Conservation (phyloP, 2,888 invertebrate species). For the Athripsodes cinereus region DNA sequence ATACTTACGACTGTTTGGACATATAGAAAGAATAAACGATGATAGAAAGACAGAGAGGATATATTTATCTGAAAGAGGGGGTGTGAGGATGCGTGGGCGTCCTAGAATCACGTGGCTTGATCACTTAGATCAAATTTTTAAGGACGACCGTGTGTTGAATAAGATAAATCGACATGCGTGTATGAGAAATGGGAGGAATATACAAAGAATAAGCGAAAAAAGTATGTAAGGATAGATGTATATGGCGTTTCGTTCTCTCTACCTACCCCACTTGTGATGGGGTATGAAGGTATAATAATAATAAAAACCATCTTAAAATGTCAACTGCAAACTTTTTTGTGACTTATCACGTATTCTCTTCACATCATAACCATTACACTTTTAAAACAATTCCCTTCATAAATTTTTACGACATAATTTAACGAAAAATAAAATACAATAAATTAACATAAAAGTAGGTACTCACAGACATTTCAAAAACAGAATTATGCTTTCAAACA, state of each 20-base stretch:
- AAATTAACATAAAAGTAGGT: no score
- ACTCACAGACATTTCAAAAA: no score
- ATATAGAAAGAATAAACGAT: background rate
- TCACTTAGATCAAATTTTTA: background rate
- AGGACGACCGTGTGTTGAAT: background rate
- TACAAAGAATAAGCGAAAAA: background rate
- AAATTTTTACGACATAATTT: no score
- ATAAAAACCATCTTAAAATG: background rate
- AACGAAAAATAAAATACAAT: no score
- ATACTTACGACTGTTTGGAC: no score
- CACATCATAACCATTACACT: no score
- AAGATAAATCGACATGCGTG: background rate
- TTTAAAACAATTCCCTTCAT: no score
- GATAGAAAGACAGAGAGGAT: background rate
- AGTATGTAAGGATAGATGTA: background rate
- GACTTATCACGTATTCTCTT: no score
- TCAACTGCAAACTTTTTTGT: background rate
- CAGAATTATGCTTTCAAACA: no score
- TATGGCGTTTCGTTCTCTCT: background rate
- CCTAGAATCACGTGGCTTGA: background rate
- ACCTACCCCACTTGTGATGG: background rate
- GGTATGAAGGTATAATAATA: background rate
- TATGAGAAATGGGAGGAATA: background rate
- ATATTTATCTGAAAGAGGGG: background rate
- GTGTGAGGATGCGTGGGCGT: background rate